Evolutionary conservation across 2,888 invertebrate species (phyloP), one percentile per base, ranked within the genome.

Genomic region (Sipunculus nudus): DNA sequence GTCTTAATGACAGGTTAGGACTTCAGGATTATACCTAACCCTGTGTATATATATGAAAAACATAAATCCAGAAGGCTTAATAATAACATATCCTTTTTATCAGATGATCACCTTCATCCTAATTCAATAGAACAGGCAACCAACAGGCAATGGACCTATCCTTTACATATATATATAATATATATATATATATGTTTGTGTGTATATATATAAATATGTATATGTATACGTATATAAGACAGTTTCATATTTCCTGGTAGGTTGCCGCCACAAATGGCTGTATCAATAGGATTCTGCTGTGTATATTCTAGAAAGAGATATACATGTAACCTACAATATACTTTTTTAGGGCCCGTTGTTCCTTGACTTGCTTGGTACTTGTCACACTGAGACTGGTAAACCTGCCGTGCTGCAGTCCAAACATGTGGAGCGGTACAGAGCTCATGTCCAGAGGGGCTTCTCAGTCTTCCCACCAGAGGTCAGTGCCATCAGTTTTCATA

Each of bases 381-480:
- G 82, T 68, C 83, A 83, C 68, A 74, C 80, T 2, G 82, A 80
- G 60, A 70, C 71, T 1, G 66, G 74, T 6, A 81, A 82, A 54
- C 83, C 83, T 28, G 79, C 80, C 0, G 76, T 82, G 1, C 71
- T 83, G 23, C 62, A 72, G 54, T 47, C 68, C n/a, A 73, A 74
- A 47, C 81, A 83, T 64, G 49, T 83, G 29, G 66, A 73, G 13
- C 63, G 73, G n/a, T 81, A 73, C 66, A 58, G 66, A 32, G 67
- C 72, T n/a, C 78, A 80, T 63, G 72, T 73, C 1, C 72, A 76
- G 47, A 63, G 79, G 38, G 81, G 82, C 1, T 71, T 82, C 26
- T 76, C 80, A 8, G 62, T 77, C n/a, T 76, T 72, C 45, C 75
- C 83, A n/a, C 82, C 83, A 8, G 81, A 83, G 75, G 80, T 80